Conservation (phyloP, 2,888 invertebrate genomes). For the Cancer borealis region DNA sequence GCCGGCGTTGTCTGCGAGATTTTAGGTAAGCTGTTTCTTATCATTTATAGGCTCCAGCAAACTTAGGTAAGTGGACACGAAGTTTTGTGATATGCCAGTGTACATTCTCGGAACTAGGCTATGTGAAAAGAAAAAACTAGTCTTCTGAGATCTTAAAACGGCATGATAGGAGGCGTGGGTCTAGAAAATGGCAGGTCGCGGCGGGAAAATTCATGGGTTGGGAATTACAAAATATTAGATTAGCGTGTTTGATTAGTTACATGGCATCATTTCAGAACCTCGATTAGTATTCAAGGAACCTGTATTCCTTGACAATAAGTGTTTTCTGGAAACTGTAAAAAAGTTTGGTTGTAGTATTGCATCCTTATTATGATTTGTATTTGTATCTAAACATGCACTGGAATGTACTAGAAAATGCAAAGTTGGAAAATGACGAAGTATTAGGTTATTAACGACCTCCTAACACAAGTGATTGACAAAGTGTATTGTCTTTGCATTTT, state of each 20-base stretch:
- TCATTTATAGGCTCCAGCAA: neutral
- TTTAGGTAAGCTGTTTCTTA: neutral
- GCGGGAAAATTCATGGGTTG: slow-evolving; percentile 59
- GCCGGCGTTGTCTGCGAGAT: slow-evolving; percentile 52
- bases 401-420: too few species aligned
- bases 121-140: too few species aligned
- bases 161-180: neutral
- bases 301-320: too few species aligned
- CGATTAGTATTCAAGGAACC: too few species aligned
- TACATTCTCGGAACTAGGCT: neutral
- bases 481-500: too few species aligned
- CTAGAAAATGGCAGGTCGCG: slow-evolving; percentile 58
- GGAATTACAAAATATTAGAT: neutral
- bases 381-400: too few species aligned
- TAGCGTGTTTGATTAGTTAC: neutral
- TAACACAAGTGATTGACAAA: too few species aligned
- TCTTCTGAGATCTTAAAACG: neutral
- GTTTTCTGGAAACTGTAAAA: too few species aligned
- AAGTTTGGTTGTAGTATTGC: too few species aligned
- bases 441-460: too few species aligned
- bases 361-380: too few species aligned
- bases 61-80: neutral
- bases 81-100: neutral
- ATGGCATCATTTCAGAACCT: neutral
- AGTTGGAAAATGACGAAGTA: too few species aligned